These are phyloP conservation scores for Periparus ater DNA, from an alignment of 2,797 vertebrate species.

Conservation along the genomic window DNA sequence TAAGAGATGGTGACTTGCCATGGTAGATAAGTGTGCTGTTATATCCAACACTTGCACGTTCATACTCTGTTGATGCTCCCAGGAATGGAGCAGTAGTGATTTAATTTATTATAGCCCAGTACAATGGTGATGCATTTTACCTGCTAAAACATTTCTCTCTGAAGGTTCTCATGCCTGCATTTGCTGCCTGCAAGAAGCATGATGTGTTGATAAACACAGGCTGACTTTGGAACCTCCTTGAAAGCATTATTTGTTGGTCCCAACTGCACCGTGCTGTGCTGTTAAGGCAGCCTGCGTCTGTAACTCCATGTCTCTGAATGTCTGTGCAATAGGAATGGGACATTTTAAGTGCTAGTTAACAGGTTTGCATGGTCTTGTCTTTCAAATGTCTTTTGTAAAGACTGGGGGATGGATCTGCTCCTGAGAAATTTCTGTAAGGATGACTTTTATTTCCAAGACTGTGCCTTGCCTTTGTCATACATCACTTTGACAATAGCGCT, in stretches of 20 bases:
- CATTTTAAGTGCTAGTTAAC: not conserved
- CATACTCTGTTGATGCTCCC: not conserved
- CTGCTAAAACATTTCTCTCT: not conserved
- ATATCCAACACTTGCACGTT: not conserved
- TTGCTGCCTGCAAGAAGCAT: not conserved
- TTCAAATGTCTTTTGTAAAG: not conserved
- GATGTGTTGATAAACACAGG: not conserved
- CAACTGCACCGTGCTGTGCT: not conserved
- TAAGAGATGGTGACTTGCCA: not conserved
- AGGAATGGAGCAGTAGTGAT: not conserved
- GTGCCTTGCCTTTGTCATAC: not conserved
- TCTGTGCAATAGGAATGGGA: not conserved
- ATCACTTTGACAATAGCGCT: constrained; percentile 19
- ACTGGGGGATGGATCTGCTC: not conserved
- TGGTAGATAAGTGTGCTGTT: not conserved
- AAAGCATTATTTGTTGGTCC: not conserved
- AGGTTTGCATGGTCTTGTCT: not conserved
- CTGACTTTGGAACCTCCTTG: not conserved
- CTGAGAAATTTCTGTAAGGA: not conserved
- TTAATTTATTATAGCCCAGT: not conserved
- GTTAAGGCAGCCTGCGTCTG: not conserved
- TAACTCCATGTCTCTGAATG: not conserved
- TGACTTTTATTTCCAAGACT: constrained; percentile 24
- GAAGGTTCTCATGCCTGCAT: not conserved
- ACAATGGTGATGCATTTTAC: not conserved